Evolutionary conservation across 2,113 vertebrate genomes (phyloP).

Genomic region (Erythrolamprus reginae): DNA sequence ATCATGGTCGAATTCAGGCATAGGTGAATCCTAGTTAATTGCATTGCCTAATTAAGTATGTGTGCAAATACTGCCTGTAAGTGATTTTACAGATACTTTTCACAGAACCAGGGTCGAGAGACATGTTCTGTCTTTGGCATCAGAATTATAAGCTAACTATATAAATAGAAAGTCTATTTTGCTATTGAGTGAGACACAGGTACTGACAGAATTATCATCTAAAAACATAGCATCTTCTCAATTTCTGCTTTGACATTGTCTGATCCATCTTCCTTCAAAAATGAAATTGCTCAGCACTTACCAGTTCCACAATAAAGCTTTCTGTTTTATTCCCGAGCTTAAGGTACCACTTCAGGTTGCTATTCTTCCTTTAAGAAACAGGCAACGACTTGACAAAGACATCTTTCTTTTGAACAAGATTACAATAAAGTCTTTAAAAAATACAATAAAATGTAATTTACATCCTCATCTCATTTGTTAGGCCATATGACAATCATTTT

Average conservation of each 20-base stretch:
- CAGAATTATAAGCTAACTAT: background rate
- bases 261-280: constrained; percentile 12
- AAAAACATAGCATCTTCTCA: constrained; percentile 24
- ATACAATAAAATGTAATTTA: constrained; percentile 59
- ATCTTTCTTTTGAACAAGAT: constrained; percentile 35
- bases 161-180: background rate
- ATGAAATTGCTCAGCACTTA: constrained; percentile 36
- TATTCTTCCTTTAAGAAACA: constrained; percentile 46
- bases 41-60: background rate
- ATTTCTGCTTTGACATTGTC: background rate
- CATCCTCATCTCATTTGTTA: constrained; percentile 55
- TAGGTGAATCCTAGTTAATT: background rate
- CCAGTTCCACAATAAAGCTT: constrained; percentile 15
- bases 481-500: constrained; percentile 60
- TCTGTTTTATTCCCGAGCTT: constrained; percentile 32
- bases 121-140: background rate
- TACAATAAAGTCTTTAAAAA: constrained; percentile 46
- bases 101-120: background rate
- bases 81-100: background rate
- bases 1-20: background rate
- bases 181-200: background rate
- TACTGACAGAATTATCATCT: background rate
- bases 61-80: background rate
- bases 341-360: constrained; percentile 33
- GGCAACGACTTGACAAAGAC: constrained; percentile 50